Base-by-base conservation (phyloP, 1,140 invertebrate genomes). In the Achroia grisella region DNA sequence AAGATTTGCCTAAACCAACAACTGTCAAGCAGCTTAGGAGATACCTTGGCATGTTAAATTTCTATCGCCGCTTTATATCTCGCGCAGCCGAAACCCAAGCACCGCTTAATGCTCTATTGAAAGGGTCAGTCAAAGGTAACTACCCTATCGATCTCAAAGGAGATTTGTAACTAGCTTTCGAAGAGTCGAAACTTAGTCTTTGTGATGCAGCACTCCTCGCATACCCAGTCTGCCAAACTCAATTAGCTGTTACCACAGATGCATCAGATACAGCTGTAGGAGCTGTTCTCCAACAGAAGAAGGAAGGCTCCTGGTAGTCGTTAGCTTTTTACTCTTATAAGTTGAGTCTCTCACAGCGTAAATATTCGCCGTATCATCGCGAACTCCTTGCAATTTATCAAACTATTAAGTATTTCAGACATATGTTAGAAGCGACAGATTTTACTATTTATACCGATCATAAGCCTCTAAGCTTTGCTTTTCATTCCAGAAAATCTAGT, bases 191-290 rank as follows among this genome's bases (percentile, higher is more conserved):
- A 32, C 10, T 4, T 9, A 32, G 30, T 5, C 37, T 86, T n/a
- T 63, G 52, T 8, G 10, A 64, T 1, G 56, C 61, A 6, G 47
- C 64, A 2, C 17, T 62, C n/a, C 39, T 76, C 5, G 52, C 57
- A 4, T 63, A 66, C 45, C 64, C 67, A 12, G 12, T 14, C 9
- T 37, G 30, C 8, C 12, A 47, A 2, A 42, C 48, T 1, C 33
- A 47, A 12, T 15, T 56, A 13, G 29, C 27, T 9, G n/a, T 44
- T n/a, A 27, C 28, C 32, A 32, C 49, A 1, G 78, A 82, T 48
- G 77, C 72, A 11, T 84, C 69, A 1, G 59, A 65, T 33, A 43
- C 29, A 4, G 60, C 69, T 0, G 59, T 85, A 6, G 80, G 79
- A 9, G 66, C 53, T 1, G 54, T 39, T 1, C 39, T 86, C 1